These are phyloP conservation scores for Datnioides undecimradiatus DNA, from an alignment of 2,113 vertebrate species.

Conservation along the genomic window DNA sequence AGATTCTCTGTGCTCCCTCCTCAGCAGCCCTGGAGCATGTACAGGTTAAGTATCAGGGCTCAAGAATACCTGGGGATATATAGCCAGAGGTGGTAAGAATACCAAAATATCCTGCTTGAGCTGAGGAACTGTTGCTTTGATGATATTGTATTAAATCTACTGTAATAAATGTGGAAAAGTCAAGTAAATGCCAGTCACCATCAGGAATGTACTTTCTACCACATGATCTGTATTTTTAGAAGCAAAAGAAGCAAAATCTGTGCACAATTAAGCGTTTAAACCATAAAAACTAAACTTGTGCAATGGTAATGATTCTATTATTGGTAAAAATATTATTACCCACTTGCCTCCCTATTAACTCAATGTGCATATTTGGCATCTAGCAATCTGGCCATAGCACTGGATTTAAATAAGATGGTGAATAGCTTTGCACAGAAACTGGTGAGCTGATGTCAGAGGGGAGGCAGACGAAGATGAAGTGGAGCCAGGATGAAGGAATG, in stretches of 20 bases:
- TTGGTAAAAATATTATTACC: not conserved
- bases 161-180: not conserved
- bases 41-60: constrained; percentile 38
- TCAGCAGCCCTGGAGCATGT: constrained; percentile 14
- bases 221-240: no score
- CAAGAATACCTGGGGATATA: constrained; percentile 20
- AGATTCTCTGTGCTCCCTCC: constrained; percentile 20
- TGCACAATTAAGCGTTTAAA: not conserved
- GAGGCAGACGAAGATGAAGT: not conserved
- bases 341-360: not conserved
- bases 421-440: not conserved
- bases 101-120: not conserved
- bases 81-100: not conserved
- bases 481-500: constrained; percentile 9
- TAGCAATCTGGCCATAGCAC: not conserved
- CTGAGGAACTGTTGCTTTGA: not conserved
- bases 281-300: not conserved
- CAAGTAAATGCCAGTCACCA: not conserved
- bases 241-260: not conserved
- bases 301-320: not conserved
- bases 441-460: not conserved
- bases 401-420: not conserved
- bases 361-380: not conserved
- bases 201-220: not conserved
- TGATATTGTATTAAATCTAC: not conserved